A percentile compares a stretch with the other conserved stretches of the same genome.
These are phyloP conservation scores for Psettodes erumei DNA, from an alignment of 2,113 vertebrate species.

Conservation along the genomic window DNA sequence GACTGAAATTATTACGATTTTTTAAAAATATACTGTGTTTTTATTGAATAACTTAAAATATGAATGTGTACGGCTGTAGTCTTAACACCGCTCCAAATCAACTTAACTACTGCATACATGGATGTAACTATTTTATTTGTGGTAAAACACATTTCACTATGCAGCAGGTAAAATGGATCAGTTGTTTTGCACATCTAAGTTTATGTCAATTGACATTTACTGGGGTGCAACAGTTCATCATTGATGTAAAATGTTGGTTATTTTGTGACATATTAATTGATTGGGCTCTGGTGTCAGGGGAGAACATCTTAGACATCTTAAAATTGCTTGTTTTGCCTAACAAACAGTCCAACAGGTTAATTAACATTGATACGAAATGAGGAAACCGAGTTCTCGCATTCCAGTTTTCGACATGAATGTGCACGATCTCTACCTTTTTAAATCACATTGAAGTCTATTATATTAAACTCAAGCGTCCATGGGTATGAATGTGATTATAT, in stretches of 20 bases:
- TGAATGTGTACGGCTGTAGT: background rate
- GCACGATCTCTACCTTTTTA: background rate
- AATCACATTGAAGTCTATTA: background rate
- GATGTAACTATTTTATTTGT: background rate
- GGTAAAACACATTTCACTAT: background rate
- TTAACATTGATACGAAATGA: background rate
- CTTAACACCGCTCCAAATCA: background rate
- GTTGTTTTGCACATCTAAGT: background rate
- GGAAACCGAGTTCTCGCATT: background rate
- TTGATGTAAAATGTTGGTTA: background rate
- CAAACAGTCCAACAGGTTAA: background rate
- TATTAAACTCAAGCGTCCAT: background rate
- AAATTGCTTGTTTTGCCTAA: background rate
- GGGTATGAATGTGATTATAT: background rate
- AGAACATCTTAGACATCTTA: background rate
- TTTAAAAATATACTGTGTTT: constrained; percentile 38
- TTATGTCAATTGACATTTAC: background rate
- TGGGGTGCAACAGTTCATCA: background rate
- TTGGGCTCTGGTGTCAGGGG: background rate
- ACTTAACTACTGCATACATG: background rate
- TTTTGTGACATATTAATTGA: background rate
- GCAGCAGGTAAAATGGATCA: background rate
- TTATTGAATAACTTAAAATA: constrained; percentile 62
- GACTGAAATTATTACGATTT: constrained; percentile 21
- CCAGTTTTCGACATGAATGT: background rate